Evolutionary conservation across 2,888 invertebrate species (phyloP).

Genomic region (Cyclophora punctaria): DNA sequence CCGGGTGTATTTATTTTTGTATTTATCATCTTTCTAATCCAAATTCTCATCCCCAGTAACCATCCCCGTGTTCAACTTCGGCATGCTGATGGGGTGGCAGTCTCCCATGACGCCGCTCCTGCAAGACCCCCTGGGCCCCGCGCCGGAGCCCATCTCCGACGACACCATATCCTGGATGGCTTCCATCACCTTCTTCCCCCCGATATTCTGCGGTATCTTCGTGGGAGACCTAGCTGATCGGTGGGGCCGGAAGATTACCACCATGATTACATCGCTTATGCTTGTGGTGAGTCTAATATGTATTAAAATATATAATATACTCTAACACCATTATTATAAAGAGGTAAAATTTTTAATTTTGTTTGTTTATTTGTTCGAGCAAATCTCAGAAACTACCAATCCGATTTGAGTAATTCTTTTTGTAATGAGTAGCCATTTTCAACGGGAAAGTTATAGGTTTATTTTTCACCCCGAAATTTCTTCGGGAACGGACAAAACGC

Average conservation of each 20-base stretch:
- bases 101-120: slow-evolving; percentile 73
- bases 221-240: slow-evolving; percentile 71
- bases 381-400: no score
- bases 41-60: slow-evolving; percentile 52
- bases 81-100: slow-evolving; percentile 75
- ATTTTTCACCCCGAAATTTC: no score
- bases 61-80: slow-evolving; percentile 71
- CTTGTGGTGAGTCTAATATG: slow-evolving; percentile 56
- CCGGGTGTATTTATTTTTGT: no score
- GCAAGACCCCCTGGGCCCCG: slow-evolving; percentile 57
- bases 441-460: no score
- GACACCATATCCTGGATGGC: slow-evolving; percentile 75
- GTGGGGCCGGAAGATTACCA: slow-evolving; percentile 70
- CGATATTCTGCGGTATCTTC: slow-evolving; percentile 69
- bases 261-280: slow-evolving; percentile 69
- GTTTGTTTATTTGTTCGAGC: no score
- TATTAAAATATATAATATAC: no score
- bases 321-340: no score
- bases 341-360: no score
- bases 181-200: slow-evolving; percentile 72
- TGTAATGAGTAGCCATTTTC: no score
- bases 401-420: no score
- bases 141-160: slow-evolving; percentile 62
- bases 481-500: no score
- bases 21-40: no score